Percentiles rank a stretch among this genome's conserved stretches.
These are phyloP conservation scores for Lagocephalus sceleratus DNA, from an alignment of 2,797 vertebrate genomes.

Conservation along the genomic window DNA sequence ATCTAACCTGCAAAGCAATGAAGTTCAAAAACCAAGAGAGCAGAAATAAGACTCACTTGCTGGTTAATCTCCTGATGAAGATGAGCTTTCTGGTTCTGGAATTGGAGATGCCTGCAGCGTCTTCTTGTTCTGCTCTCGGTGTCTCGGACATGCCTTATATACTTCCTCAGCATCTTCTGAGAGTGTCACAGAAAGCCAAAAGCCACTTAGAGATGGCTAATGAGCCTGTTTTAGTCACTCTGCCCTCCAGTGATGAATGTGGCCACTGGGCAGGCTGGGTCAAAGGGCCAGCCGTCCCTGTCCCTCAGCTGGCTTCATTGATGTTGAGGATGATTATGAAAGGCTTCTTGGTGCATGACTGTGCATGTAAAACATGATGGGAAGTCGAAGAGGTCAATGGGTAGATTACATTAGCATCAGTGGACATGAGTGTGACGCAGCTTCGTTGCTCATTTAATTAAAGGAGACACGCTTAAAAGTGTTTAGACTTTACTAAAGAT, in stretches of 20 bases:
- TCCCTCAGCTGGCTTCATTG: slow-evolving; percentile 16
- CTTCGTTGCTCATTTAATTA: not conserved
- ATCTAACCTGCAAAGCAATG: not conserved
- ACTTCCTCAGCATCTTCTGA: slow-evolving; percentile 36
- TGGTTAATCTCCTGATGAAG: slow-evolving; percentile 3
- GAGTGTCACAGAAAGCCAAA: slow-evolving; percentile 68
- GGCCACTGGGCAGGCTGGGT: slow-evolving; percentile 43
- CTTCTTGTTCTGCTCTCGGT: slow-evolving; percentile 20
- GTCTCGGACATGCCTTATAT: slow-evolving; percentile 59
- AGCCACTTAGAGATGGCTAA: slow-evolving; percentile 67
- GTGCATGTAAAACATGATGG: slow-evolving; percentile 53
- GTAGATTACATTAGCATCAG: slow-evolving; percentile 26
- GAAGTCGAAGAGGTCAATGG: slow-evolving; percentile 40
- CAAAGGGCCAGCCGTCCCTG: slow-evolving; percentile 43
- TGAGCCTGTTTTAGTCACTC: slow-evolving; percentile 44
- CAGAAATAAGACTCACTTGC: slow-evolving; percentile 38
- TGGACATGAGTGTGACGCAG: slow-evolving; percentile 3
- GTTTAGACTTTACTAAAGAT: not conserved
- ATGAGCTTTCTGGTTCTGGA: slow-evolving; percentile 17
- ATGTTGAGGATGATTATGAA: slow-evolving; percentile 45
- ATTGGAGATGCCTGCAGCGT: slow-evolving; percentile 17
- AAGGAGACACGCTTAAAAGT: not conserved
- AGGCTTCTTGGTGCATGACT: slow-evolving; percentile 47
- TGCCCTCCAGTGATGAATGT: slow-evolving; percentile 41
- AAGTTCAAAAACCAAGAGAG: not conserved